phyloP scores from a whole-genome alignment of 2,113 vertebrate genomes.

The Epinephelus fuscoguttatus region DNA sequence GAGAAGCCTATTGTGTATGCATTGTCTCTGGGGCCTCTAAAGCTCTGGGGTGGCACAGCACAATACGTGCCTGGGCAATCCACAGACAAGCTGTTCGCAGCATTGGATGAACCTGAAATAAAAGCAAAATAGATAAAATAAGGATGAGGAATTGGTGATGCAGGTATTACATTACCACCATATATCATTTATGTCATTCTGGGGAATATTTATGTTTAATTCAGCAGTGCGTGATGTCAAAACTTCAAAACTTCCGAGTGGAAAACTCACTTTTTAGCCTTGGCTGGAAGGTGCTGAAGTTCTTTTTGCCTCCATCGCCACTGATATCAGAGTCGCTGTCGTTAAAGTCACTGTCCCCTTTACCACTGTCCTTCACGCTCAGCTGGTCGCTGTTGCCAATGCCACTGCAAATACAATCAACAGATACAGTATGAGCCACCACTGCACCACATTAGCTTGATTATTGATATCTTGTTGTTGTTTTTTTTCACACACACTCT shows the following conservation, averaged over 20 bases:
- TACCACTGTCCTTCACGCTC: constrained; percentile 87
- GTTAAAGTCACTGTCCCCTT: constrained; percentile 87
- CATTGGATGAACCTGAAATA: constrained; percentile 71
- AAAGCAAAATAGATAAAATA: constrained; percentile 36
- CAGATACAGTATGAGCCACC: constrained; percentile 73
- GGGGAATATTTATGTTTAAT: constrained; percentile 2
- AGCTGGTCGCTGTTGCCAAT: constrained; percentile 83
- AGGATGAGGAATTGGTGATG: constrained; percentile 27
- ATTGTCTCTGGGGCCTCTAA: constrained; percentile 60
- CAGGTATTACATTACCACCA: neutral
- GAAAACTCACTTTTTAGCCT: constrained; percentile 72
- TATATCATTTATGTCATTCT: constrained; percentile 28
- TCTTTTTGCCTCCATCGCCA: constrained; percentile 78
- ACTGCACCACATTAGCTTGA: constrained; percentile 67
- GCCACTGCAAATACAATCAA: constrained; percentile 77
- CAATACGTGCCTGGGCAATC: constrained; percentile 72
- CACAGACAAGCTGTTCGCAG: constrained; percentile 57
- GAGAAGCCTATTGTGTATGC: constrained; percentile 80
- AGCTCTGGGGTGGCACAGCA: constrained; percentile 67
- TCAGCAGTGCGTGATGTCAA: neutral
- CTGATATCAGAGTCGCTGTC: constrained; percentile 83
- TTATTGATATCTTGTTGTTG: constrained; percentile 69
- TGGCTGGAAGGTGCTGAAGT: constrained; percentile 75
- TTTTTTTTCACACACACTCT: constrained; percentile 26
- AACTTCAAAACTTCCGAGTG: neutral